These are phyloP conservation scores for Drosophila mayri DNA, from an alignment of 1,140 invertebrate genomes.

Conservation along the genomic window DNA sequence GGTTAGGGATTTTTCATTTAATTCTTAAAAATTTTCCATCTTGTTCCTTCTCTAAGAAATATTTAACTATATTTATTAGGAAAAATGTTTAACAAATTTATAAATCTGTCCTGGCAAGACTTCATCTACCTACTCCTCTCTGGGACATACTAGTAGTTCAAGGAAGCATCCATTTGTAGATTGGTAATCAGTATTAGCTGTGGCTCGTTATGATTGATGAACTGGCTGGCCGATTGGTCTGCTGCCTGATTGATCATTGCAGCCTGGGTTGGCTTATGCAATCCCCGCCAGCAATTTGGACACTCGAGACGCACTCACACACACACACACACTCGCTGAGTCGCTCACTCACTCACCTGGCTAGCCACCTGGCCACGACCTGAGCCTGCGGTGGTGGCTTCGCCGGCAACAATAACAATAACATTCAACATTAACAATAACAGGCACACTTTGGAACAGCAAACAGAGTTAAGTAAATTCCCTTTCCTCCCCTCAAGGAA, in stretches of 20 bases:
- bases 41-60: neutral
- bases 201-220: constrained; percentile 40
- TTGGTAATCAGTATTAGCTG: neutral
- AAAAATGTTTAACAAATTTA: neutral
- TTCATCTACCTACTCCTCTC: neutral
- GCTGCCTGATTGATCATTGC: constrained; percentile 40
- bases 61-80: too few relatives aligned
- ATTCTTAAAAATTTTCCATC: too few relatives aligned
- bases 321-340: neutral
- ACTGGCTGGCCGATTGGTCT: constrained; percentile 35
- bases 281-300: constrained; percentile 57
- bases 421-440: constrained; percentile 29
- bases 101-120: neutral
- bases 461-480: constrained; percentile 1
- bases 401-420: constrained; percentile 20
- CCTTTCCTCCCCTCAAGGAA: neutral
- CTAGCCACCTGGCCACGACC: constrained; percentile 41
- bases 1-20: too few relatives aligned
- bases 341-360: constrained; percentile 8
- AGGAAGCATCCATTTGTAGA: constrained; percentile 13
- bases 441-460: constrained; percentile 35
- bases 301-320: constrained; percentile 37
- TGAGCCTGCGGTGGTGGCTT: constrained; percentile 33
- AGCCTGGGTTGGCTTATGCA: constrained; percentile 47
- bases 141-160: neutral